Evolutionary conservation across 2,888 invertebrate species (phyloP).

Genomic region (Hartigia nigra): DNA sequence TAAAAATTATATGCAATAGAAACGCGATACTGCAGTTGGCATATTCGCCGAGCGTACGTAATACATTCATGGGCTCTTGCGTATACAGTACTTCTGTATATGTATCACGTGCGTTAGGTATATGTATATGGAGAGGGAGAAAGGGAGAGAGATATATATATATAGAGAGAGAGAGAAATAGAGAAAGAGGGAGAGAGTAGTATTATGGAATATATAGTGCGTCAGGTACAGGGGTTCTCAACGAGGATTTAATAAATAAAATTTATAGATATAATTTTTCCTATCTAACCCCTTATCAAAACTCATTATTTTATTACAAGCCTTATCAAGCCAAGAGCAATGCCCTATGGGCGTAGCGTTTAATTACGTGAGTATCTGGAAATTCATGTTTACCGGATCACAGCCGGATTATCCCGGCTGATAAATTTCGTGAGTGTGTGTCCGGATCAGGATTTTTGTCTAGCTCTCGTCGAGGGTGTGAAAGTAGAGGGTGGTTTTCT

Average conservation of each 20-base stretch:
- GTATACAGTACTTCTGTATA: background rate
- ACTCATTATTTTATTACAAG: background rate
- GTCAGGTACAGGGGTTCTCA: conserved; percentile 51
- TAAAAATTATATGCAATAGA: conserved; percentile 40
- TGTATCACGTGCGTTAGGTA: background rate
- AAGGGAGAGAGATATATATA: background rate
- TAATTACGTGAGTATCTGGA: background rate
- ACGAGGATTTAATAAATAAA: conserved; percentile 4
- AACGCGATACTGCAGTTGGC: conserved; percentile 59
- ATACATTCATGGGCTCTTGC: conserved; percentile 53
- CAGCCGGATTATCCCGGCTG: background rate
- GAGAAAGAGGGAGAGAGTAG: conserved; percentile 34
- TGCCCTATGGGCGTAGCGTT: background rate
- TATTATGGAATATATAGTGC: conserved; percentile 49
- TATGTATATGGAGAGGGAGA: conserved; percentile 6
- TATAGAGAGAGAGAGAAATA: background rate
- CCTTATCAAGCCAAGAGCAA: background rate
- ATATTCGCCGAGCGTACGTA: conserved; percentile 57
- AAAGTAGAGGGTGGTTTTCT: background rate
- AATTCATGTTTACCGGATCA: background rate
- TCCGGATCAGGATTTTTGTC: background rate
- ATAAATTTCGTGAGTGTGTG: background rate
- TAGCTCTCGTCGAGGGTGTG: background rate
- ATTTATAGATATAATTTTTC: background rate
- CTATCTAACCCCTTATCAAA: background rate